Percentiles rank a stretch among this genome's conserved stretches.
Conservation (phyloP, 2,113 vertebrate species). For the Campylomormyrus numenius region DNA sequence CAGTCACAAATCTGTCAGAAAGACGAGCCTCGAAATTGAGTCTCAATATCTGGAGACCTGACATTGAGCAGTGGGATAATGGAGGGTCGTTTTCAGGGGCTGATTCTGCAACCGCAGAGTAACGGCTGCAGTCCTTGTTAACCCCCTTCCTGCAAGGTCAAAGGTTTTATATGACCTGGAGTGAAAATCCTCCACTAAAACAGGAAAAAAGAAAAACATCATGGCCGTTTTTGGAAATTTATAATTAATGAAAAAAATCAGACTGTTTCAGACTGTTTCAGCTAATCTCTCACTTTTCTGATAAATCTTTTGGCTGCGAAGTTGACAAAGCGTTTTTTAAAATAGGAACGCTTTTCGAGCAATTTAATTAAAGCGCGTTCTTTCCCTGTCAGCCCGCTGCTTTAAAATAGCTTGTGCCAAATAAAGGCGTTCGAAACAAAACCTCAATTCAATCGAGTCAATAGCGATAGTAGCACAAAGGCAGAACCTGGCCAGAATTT, state of each 20-base stretch:
- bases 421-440: background rate
- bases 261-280: background rate
- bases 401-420: background rate
- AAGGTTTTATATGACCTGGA: background rate
- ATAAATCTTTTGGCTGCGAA: background rate
- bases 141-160: constrained; percentile 34
- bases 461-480: background rate
- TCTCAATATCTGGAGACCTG: background rate
- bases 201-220: background rate
- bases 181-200: background rate
- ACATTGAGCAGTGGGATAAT: constrained; percentile 34
- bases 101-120: constrained; percentile 35
- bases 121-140: constrained; percentile 54
- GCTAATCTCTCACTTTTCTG: background rate
- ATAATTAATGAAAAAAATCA: background rate
- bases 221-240: background rate
- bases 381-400: background rate
- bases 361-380: background rate
- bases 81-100: constrained; percentile 44
- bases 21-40: background rate
- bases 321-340: background rate
- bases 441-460: background rate
- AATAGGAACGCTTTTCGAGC: background rate
- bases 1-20: background rate
- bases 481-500: background rate